Base-by-base conservation (phyloP, 2,113 vertebrate species). In the Cnemophilus loriae region DNA sequence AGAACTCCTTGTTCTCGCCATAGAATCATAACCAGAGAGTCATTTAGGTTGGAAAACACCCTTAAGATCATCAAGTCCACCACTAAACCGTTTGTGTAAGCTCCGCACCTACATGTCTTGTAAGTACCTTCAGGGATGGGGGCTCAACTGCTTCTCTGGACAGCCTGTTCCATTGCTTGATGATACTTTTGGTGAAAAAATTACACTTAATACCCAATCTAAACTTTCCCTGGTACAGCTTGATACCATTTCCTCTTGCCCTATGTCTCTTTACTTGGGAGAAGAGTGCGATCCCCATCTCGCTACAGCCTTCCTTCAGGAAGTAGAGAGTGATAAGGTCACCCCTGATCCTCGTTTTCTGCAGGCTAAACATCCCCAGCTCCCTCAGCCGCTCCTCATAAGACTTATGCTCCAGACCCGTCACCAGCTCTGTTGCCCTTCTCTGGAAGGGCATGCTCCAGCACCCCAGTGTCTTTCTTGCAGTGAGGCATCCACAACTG, bases 341-440 rank as follows among this genome's bases (percentile, higher is more conserved):
- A 16, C 14, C 13, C 42, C 11, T 11, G 5, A 49, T 15, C 8
- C 9, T 88, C 11, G 9, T 41, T 63, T 73, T 65, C 37, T 73
- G 10, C 27, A 64, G 32, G 17, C 10, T 73, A 16, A 80, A 56
- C 5, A 37, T 1, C 0, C 1, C 4, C 26, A 32, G 3, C 7
- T 71, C 11, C 47, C 9, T 70, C 13, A 79, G 49, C 22, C 18
- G 10, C 10, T 63, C 9, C 30, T 63, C 35, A 22, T 1, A 27
- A 2, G 14, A 21, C 13, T 22, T 30, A 11, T 13, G 20, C 4
- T 78, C 24, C 24, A 56, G 41, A 71, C 24, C 6, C 24, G 56
- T 71, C 35, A 22, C 8, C 11, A 13, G 32, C 15, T 64, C 21
- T 7, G 1, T 5, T 73, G 17, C 14, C 27, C 22, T 64, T 80